A percentile compares a stretch with the other conserved stretches of the same genome.
These are phyloP conservation scores for Lochmaea crataegi DNA, from an alignment of 2,888 invertebrate genomes.

Conservation along the genomic window DNA sequence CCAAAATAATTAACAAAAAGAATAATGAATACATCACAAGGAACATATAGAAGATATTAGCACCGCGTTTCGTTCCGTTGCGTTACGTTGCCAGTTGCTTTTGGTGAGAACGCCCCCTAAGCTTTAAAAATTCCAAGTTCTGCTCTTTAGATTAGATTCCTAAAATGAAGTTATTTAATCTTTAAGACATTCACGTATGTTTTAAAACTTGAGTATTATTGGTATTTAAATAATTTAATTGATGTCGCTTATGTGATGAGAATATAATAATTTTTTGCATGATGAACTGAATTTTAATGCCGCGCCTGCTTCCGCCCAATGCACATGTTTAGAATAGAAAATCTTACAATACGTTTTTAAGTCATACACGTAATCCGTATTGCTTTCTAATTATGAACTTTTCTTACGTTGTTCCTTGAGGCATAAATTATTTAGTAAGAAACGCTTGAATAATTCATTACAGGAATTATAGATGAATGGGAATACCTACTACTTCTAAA, in stretches of 20 bases:
- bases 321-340: slow-evolving; percentile 40
- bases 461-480: slow-evolving; percentile 11
- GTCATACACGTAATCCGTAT: slow-evolving; percentile 29
- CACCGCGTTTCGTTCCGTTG: too few relatives aligned
- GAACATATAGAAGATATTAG: too few relatives aligned
- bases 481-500: not conserved
- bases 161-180: too few relatives aligned
- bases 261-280: not conserved
- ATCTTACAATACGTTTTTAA: slow-evolving; percentile 28
- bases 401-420: slow-evolving; percentile 15
- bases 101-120: too few relatives aligned
- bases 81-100: too few relatives aligned
- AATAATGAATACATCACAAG: too few relatives aligned
- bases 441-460: slow-evolving; percentile 16
- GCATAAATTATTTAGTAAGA: slow-evolving; percentile 27
- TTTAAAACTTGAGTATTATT: too few relatives aligned
- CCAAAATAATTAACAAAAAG: too few relatives aligned
- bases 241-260: not conserved
- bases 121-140: too few relatives aligned
- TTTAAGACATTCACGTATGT: too few relatives aligned
- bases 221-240: too few relatives aligned
- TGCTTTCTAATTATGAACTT: slow-evolving; percentile 24
- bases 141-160: too few relatives aligned
- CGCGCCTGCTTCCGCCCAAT: not conserved
- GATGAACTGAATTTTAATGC: not conserved